phyloP scores from a whole-genome alignment of 2,888 invertebrate species.

The Iselma pallidipennis region DNA sequence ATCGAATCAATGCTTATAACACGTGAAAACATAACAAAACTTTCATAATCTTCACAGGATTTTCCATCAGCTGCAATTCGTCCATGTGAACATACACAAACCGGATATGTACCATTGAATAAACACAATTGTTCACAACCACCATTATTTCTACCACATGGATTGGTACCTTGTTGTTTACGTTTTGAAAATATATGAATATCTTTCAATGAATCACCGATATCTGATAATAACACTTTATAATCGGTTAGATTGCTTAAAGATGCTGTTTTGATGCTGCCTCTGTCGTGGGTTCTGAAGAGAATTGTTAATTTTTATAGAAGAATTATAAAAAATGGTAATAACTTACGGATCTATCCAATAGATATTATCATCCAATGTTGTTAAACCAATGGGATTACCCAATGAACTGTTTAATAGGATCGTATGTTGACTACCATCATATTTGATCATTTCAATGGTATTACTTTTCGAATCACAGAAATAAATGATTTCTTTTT shows the following conservation, averaged over 20 bases:
- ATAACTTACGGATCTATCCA: conserved; percentile 79
- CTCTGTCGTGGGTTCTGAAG: conserved; percentile 60
- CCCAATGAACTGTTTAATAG: conserved; percentile 60
- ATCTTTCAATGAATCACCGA: conserved; percentile 72
- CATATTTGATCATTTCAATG: conserved; percentile 73
- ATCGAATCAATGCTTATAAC: conserved; percentile 82
- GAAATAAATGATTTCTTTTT: conserved; percentile 74
- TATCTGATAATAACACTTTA: conserved; percentile 60
- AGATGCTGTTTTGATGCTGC: conserved; percentile 70
- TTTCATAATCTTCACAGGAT: conserved; percentile 75
- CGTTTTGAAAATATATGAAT: conserved; percentile 65
- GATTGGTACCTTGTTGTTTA: conserved; percentile 64
- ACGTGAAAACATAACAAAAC: conserved; percentile 82
- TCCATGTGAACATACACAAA: conserved; percentile 85
- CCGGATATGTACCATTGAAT: conserved; percentile 64
- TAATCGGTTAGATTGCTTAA: conserved; percentile 63
- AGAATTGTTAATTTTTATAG: background rate
- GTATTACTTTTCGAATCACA: conserved; percentile 71
- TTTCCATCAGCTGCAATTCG: conserved; percentile 67
- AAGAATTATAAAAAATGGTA: background rate
- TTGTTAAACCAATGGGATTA: conserved; percentile 69
- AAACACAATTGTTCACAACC: conserved; percentile 82
- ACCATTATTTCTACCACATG: conserved; percentile 68
- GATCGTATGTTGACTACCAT: conserved; percentile 63
- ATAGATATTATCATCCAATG: conserved; percentile 62